Evolutionary conservation across 1,140 invertebrate species (phyloP).

Genomic region (Brachionus asplanchnoidis): DNA sequence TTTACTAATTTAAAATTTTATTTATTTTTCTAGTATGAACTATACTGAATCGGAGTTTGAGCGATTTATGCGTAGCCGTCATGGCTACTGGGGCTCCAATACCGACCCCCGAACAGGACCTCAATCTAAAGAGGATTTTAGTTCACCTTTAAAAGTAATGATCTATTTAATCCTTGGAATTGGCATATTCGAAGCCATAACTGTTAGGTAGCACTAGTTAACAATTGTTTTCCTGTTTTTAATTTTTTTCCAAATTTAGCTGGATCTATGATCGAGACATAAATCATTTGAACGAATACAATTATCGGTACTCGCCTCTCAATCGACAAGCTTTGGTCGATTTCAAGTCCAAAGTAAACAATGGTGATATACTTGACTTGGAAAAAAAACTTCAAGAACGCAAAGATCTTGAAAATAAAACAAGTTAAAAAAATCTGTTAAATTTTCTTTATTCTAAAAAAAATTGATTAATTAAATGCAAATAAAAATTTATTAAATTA

Average conservation of each 20-base stretch:
- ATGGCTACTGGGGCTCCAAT: neutral
- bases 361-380: neutral
- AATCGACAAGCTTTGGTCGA: neutral
- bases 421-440: neutral
- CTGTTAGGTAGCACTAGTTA: neutral
- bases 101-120: neutral
- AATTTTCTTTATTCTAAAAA: neutral
- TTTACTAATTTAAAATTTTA: neutral
- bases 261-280: conserved; percentile 35
- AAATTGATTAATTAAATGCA: neutral
- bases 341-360: neutral
- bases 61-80: neutral
- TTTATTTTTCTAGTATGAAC: neutral
- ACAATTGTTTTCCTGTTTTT: neutral
- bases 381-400: neutral
- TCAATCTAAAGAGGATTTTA: neutral
- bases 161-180: neutral
- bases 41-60: conserved; percentile 13
- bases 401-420: neutral
- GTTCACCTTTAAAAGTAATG: conserved; percentile 27
- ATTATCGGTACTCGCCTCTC: neutral
- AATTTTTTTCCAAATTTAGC: neutral
- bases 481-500: neutral
- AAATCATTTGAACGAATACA: neutral
- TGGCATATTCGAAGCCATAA: neutral